Conservation (phyloP, 2,797 vertebrate species). For the Synanceia verrucosa region DNA sequence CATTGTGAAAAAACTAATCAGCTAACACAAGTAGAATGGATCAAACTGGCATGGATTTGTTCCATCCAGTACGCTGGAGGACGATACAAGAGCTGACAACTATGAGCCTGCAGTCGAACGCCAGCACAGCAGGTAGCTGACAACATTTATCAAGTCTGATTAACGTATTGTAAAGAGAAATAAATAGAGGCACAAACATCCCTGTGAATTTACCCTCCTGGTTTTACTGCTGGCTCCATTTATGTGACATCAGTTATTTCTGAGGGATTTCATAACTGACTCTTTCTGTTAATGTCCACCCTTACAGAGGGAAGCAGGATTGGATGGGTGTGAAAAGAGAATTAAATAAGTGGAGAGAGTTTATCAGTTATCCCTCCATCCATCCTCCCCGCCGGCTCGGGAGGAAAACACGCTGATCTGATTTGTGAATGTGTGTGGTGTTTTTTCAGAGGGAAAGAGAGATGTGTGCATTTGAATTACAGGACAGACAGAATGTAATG, state of each 20-base stretch:
- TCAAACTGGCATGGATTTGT: not conserved
- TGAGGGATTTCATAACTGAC: conserved; percentile 8
- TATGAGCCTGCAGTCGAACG: not conserved
- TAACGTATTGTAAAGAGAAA: conserved; percentile 10
- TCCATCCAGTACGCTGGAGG: not conserved
- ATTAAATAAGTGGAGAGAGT: conserved; percentile 61
- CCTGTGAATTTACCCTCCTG: not conserved
- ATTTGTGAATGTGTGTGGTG: conserved; percentile 46
- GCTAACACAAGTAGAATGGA: not conserved
- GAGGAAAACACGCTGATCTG: conserved; percentile 55
- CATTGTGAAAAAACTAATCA: not conserved
- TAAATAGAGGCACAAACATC: not conserved
- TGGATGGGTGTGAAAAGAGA: conserved; percentile 26
- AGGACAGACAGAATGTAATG: conserved; percentile 26
- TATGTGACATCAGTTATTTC: not conserved
- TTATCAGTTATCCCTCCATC: conserved; percentile 54
- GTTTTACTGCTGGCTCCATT: not conserved
- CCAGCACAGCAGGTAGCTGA: conserved; percentile 17
- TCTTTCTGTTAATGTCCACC: not conserved
- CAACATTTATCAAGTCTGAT: conserved; percentile 20
- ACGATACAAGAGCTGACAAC: conserved; percentile 3
- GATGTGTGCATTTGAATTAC: conserved; percentile 19
- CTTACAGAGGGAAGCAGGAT: conserved; percentile 13
- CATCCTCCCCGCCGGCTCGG: conserved; percentile 22
- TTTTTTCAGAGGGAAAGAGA: not conserved